Base-by-base conservation (phyloP, 1,140 invertebrate species). In the Drosophila lacteicornis region DNA sequence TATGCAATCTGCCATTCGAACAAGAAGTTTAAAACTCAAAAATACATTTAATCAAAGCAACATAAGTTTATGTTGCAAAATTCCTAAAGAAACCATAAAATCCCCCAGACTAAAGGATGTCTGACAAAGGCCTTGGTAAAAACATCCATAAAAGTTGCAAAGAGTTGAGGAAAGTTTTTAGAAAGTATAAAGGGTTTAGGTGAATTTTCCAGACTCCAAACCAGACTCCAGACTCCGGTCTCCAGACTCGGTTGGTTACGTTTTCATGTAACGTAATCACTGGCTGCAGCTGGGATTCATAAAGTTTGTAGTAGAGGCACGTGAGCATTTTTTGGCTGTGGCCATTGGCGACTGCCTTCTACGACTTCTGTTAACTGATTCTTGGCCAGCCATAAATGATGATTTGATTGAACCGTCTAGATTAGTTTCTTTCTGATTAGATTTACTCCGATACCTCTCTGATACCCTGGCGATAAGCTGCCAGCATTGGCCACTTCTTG, bases 371-470 rank as follows among this genome's bases (percentile, higher is more conserved):
- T 55, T 46, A 67, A 62, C 33, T 62, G 30, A 69, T 71, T 63
- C 70, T 38, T 56, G 53, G 63, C 60, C 62, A 58, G 47, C 47
- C 84, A 77, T 85, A 88, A 83, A 80, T 74, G 55, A 60, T 66
- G 73, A 77, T 67, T 77, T 73, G 77, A 74, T 86, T 83, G 75
- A 70, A 47, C 12, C 45, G 57, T 58, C 36, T 61, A 62, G 80
- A 88, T 88, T 83, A 80, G 49, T 47, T 47, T 22, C 57, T 59
- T 65, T 43, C 80, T 71, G 84, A 87, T 87, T 88, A 87, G 84
- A 87, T 88, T 87, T 70, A 55, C 15, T 56, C 17, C 15, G 61
- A 38, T 53, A 65, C 12, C 22, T 13, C 15, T 59, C 17, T 17
- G 61, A 38, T 53, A 65, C 12, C n/a, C 19, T 15, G 8, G 3